phyloP scores from a whole-genome alignment of 2,797 vertebrate genomes.

The Phataginus tetradactyla region DNA sequence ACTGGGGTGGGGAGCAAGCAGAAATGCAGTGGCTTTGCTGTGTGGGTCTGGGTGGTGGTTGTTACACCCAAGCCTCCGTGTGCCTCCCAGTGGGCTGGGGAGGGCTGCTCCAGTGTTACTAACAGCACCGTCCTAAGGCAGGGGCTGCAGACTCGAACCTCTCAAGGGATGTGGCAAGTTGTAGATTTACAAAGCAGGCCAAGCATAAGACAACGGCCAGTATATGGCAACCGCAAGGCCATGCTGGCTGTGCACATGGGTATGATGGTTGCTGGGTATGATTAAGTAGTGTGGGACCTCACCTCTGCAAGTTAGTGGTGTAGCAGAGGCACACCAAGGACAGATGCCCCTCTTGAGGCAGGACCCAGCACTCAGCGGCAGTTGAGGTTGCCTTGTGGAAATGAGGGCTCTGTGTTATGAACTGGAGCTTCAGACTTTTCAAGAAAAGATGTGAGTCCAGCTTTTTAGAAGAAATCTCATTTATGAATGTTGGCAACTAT shows the following conservation, averaged over 20 bases:
- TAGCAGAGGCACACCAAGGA: not conserved
- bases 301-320: not conserved
- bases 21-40: fast-evolving
- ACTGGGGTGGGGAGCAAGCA: too few species aligned
- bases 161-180: not conserved
- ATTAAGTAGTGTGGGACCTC: not conserved
- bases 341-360: not conserved
- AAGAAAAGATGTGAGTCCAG: not conserved
- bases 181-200: not conserved
- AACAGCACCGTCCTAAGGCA: not conserved
- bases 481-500: not conserved
- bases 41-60: too few species aligned
- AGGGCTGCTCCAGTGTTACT: too few species aligned
- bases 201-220: not conserved
- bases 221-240: not conserved
- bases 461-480: not conserved
- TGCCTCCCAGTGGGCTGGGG: fast-evolving
- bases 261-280: not conserved
- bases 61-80: not conserved
- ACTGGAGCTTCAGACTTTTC: not conserved
- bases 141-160: not conserved
- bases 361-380: not conserved
- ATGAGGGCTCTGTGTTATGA: not conserved
- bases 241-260: fast-evolving
- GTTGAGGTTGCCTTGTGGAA: too few species aligned